A percentile compares a stretch with the other conserved stretches of the same genome.
phyloP scores from a whole-genome alignment of 2,113 vertebrate species.

The Malurus melanocephalus region DNA sequence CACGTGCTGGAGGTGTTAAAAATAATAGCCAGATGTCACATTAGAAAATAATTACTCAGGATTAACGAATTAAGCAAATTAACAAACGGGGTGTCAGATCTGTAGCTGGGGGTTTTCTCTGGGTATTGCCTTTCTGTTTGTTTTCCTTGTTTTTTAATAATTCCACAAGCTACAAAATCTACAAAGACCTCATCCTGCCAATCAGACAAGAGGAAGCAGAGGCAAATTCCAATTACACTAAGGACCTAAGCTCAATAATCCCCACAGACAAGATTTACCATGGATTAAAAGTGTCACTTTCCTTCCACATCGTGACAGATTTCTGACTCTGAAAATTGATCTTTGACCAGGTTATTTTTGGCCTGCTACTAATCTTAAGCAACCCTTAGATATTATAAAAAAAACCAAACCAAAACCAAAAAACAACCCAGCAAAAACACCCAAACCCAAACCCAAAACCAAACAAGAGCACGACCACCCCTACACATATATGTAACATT shows the following conservation, averaged over 20 bases:
- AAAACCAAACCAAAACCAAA: not conserved
- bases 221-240: not conserved
- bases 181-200: not conserved
- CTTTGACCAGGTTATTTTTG: not conserved
- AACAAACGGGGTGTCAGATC: not conserved
- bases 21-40: not conserved
- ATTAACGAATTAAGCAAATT: not conserved
- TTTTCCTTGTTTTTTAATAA: not conserved
- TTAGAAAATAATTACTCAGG: not conserved
- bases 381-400: not conserved
- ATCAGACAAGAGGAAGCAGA: not conserved
- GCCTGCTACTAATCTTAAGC: not conserved
- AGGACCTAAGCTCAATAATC: not conserved
- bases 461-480: not conserved
- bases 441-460: not conserved
- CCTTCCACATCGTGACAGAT: not conserved
- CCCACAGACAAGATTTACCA: not conserved
- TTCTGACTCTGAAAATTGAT: not conserved
- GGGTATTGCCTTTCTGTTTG: not conserved
- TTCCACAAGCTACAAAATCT: not conserved
- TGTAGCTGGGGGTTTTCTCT: not conserved
- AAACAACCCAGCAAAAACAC: not conserved
- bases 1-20: not conserved
- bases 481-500: not conserved
- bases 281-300: not conserved